Conservation (phyloP, 2,797 vertebrate species). For the Gadopsis marmoratus region DNA sequence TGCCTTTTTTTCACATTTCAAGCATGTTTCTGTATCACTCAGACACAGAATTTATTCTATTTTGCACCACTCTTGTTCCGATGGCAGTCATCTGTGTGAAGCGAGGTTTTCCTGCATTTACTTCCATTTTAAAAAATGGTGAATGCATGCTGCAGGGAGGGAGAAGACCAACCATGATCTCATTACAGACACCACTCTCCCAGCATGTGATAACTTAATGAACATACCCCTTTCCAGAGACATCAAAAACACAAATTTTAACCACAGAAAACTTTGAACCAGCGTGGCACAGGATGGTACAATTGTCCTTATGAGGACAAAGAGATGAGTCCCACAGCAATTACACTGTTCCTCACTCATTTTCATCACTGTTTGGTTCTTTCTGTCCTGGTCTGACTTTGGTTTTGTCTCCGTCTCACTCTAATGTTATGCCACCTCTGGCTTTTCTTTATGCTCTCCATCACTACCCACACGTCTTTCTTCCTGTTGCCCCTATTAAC, state of each 20-base stretch:
- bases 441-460: neutral
- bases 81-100: constrained; percentile 3
- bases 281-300: constrained; percentile 5
- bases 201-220: constrained; percentile 64
- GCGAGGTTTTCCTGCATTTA: constrained; percentile 25
- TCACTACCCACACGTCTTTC: neutral
- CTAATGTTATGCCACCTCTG: neutral
- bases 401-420: constrained; percentile 21
- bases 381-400: constrained; percentile 23
- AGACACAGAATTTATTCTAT: neutral
- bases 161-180: constrained; percentile 54
- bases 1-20: neutral
- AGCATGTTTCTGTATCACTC: neutral
- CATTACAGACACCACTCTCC: constrained; percentile 55
- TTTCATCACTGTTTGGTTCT: constrained; percentile 2
- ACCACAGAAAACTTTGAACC: constrained; percentile 49
- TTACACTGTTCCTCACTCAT: constrained; percentile 41
- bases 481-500: neutral
- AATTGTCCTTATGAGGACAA: constrained; percentile 37
- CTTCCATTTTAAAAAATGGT: constrained; percentile 30
- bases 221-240: constrained; percentile 28
- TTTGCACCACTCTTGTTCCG: neutral
- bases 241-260: constrained; percentile 57
- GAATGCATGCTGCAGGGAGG: constrained; percentile 28
- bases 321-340: constrained; percentile 37